Evolutionary conservation across 2,113 vertebrate genomes (phyloP), one percentile per base, ranked within the genome.

Genomic region (Macquaria australasica): DNA sequence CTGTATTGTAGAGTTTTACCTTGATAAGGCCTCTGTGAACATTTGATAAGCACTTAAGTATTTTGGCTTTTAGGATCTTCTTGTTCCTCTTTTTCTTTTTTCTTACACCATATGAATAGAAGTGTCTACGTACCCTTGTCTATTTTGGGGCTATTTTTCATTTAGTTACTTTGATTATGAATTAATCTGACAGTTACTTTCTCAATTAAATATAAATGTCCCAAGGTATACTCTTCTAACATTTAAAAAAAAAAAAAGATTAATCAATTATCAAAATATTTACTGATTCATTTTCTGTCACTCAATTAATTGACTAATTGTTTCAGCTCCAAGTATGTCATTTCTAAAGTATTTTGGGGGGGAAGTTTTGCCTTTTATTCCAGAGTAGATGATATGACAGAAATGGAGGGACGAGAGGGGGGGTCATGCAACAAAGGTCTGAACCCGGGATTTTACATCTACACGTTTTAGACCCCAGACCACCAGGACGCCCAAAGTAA

Each of bases 21-120:
- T 15, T 16, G 2, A 2, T 20, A 7, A 4, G 25, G 12, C 16
- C 9, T 45, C 23, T 66, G 34, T 64, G 15, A 55, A 16, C 18
- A 77, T 20, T 1, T 55, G 28, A 20, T 39, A 5, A 31, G 9
- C 28, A 11, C 3, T 21, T 25, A n/a, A n/a, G 2, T 53, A 21
- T 9, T 85, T 85, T 79, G 5, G 66, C n/a, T 77, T 77, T 53
- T 11, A 31, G 0, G 10, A 6, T n/a, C 21, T 77, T 63, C 50
- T 1, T 0, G 12, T 77, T 87, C 39, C 51, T 14, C 15, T 59
- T 72, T n/a, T 31, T 23, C 1, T 39, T 39, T 39, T 39, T 39
- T 39, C 6, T 39, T 62, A 39, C 6, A 73, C 5, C 1, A 53
- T 18, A 21, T 53, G 18, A 16, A 70, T 16, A 37, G 0, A 55